Conservation (phyloP, 2,113 vertebrate genomes). For the Ammodytes marinus region DNA sequence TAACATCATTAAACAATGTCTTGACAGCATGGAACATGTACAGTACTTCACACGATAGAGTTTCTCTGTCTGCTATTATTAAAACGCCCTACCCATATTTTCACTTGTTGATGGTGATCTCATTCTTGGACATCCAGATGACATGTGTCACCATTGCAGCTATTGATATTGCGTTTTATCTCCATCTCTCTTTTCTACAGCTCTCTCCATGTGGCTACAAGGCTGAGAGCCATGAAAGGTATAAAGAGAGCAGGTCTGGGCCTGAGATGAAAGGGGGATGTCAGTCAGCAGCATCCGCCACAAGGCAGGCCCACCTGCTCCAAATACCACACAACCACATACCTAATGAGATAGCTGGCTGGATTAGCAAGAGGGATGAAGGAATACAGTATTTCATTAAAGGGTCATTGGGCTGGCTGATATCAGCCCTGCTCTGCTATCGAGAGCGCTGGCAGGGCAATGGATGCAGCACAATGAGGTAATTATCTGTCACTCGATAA, state of each 20-base stretch:
- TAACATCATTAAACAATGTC: neutral
- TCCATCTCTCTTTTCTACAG: slow-evolving; percentile 21
- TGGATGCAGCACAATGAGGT: slow-evolving; percentile 69
- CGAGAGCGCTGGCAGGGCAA: slow-evolving; percentile 43
- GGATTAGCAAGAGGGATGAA: slow-evolving; percentile 60
- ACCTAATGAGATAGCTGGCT: slow-evolving; percentile 72
- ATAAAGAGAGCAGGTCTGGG: slow-evolving; percentile 49
- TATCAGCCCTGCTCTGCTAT: slow-evolving; percentile 29
- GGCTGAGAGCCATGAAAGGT: slow-evolving; percentile 39
- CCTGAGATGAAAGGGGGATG: slow-evolving; percentile 76
- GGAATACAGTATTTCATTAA: slow-evolving; percentile 72
- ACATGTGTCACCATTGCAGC: slow-evolving; percentile 35
- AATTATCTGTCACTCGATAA: slow-evolving; percentile 69
- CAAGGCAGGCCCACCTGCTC: slow-evolving; percentile 75
- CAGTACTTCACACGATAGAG: neutral
- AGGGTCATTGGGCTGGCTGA: slow-evolving; percentile 33
- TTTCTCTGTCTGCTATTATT: neutral
- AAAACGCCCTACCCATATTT: neutral
- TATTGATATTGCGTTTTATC: slow-evolving; percentile 9
- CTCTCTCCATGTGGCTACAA: slow-evolving; percentile 12
- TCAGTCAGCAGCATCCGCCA: slow-evolving; percentile 75
- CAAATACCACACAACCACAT: slow-evolving; percentile 60
- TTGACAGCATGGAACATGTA: neutral
- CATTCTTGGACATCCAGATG: slow-evolving; percentile 25
- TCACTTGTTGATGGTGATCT: neutral